phyloP scores from a whole-genome alignment of 2,888 invertebrate species.

The Ephialtes manifestator region DNA sequence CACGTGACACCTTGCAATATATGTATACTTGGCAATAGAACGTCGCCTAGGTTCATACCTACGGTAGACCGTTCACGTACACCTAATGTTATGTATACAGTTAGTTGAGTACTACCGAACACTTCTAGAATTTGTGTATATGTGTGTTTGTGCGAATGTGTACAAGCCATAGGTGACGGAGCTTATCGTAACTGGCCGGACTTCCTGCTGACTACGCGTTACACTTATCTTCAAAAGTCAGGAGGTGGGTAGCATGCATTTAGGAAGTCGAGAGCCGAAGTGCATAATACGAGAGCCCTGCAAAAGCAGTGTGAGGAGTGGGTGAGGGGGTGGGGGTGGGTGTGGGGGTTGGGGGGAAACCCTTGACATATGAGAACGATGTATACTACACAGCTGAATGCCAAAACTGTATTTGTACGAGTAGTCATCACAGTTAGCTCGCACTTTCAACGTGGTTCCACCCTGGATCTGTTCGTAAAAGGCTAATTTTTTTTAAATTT shows the following conservation, averaged over 20 bases:
- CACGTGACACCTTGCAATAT: conserved; percentile 58
- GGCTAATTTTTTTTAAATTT: too few relatives aligned
- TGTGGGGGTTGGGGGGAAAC: too few relatives aligned
- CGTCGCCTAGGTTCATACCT: conserved; percentile 30
- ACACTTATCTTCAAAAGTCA: conserved; percentile 57
- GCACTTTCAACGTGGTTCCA: conserved; percentile 4
- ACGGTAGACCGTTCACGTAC: conserved; percentile 17
- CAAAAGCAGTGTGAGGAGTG: neutral
- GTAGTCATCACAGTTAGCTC: neutral
- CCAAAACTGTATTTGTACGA: neutral
- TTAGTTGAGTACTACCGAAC: neutral
- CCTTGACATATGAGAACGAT: conserved; percentile 2
- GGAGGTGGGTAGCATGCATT: neutral
- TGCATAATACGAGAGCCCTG: conserved; percentile 24
- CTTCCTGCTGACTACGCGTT: conserved; percentile 56
- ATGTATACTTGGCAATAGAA: conserved; percentile 16
- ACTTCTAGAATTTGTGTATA: neutral
- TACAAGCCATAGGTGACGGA: conserved; percentile 9
- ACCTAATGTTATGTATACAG: conserved; percentile 48
- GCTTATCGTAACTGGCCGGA: conserved; percentile 62
- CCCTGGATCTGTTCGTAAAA: too few relatives aligned
- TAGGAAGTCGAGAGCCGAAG: conserved; percentile 11
- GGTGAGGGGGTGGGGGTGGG: too few relatives aligned
- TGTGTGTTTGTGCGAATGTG: neutral
- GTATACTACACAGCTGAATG: neutral